Base-by-base conservation (phyloP, 92 coral and sea anemone genomes). In the Actinostola sp. region DNA sequence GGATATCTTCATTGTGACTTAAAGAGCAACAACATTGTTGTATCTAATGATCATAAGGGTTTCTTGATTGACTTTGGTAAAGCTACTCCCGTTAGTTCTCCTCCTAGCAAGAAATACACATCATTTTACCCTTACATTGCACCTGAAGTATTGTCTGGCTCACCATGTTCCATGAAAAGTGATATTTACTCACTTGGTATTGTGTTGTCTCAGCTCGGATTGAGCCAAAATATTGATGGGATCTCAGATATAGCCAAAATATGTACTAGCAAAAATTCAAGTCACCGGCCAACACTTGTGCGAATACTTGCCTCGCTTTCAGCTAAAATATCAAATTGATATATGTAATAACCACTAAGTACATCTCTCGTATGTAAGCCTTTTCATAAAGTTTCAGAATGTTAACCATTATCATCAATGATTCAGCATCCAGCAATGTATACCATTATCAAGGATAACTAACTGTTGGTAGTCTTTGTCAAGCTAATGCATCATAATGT, bases 41-140 rank as follows among this genome's bases (percentile, higher is more conserved):
- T 48, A 16, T 6, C 54, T 14, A 16, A 48, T 14, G 15, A 16
- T 50, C 25, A 54, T 15, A 25, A 58, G 63, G 83, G 75, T 6
- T 77, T 45, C 34, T 51, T 76, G 9, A 76, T 76, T 43, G 72
- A 75, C 75, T 75, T 75, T 44, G 82, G 82, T 0, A 78, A 78
- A 33, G 77, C 74, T 10, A 45, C 70, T 67, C 50, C 64, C 20
- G 67, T 78, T 0, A 41, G 30, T 12, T n/a, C 44, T 9, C 59
- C 75, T 50, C 76, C 66, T 25, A 66, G 76, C 1, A 77, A 77
- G 49, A 77, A 77, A 56, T 67, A 77, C 41, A 41, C n/a, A n/a
- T n/a, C n/a, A n/a, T n/a, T n/a, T n/a, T n/a, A n/a, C n/a, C n/a
- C n/a, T n/a, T n/a, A n/a, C n/a, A n/a, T n/a, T n/a, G n/a, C n/a